Conservation (phyloP, 2,888 invertebrate genomes). For the Anthophora plumipes region DNA sequence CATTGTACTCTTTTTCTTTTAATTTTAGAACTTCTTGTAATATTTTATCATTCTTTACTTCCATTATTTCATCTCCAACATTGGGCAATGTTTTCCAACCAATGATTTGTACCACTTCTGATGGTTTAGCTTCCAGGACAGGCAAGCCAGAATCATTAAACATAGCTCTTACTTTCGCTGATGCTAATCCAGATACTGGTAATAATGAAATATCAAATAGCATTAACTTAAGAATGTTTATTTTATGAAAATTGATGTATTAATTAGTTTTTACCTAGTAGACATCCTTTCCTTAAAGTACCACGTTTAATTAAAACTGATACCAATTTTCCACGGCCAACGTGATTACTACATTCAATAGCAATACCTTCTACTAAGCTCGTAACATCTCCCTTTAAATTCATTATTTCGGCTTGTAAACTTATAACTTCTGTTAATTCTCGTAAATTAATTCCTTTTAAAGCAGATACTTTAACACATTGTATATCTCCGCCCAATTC, state of each 20-base stretch:
- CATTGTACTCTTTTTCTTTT: slow-evolving; percentile 87
- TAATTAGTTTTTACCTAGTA: slow-evolving; percentile 82
- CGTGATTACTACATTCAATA: slow-evolving; percentile 92
- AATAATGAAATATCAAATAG: not conserved
- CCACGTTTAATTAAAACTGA: slow-evolving; percentile 88
- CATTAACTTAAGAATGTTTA: not conserved
- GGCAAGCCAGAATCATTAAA: slow-evolving; percentile 91
- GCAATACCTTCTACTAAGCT: slow-evolving; percentile 96
- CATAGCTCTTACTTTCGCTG: slow-evolving; percentile 93
- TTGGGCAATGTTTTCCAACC: slow-evolving; percentile 96
- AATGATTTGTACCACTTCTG: slow-evolving; percentile 93
- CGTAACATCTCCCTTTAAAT: slow-evolving; percentile 92
- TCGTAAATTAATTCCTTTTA: slow-evolving; percentile 92
- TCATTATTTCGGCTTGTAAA: slow-evolving; percentile 94
- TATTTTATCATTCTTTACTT: slow-evolving; percentile 92
- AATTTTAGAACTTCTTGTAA: slow-evolving; percentile 89
- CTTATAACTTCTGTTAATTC: slow-evolving; percentile 93
- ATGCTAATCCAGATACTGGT: slow-evolving; percentile 93
- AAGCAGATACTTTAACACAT: slow-evolving; percentile 95
- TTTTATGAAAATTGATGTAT: not conserved
- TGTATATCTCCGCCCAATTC: slow-evolving; percentile 96
- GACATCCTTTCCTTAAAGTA: slow-evolving; percentile 86
- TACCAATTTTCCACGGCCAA: slow-evolving; percentile 88
- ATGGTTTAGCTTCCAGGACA: slow-evolving; percentile 90
- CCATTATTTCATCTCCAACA: slow-evolving; percentile 94